phyloP scores from a whole-genome alignment of 2,888 invertebrate genomes.

The Tetropium fuscum region DNA sequence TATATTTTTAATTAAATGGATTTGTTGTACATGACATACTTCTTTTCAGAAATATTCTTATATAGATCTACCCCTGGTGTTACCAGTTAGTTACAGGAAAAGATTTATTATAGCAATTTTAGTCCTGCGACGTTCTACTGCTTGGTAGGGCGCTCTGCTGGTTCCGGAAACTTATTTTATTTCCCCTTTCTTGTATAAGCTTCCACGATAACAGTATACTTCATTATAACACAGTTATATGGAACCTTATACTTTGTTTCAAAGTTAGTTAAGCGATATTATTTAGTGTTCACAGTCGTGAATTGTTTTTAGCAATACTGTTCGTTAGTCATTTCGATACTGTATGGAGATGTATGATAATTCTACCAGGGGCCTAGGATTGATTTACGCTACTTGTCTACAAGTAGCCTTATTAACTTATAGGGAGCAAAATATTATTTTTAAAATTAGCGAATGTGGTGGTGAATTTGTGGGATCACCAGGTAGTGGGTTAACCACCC shows the following conservation, averaged over 20 bases:
- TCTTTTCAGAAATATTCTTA: constrained; percentile 12
- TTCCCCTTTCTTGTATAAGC: constrained; percentile 26
- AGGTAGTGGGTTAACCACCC: too few relatives aligned
- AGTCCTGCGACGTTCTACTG: constrained; percentile 22
- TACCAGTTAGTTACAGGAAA: constrained; percentile 25
- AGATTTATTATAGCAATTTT: constrained; percentile 26
- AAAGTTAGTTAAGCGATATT: constrained; percentile 21
- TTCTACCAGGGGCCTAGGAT: too few relatives aligned
- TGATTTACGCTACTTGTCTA: too few relatives aligned
- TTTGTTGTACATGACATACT: background rate
- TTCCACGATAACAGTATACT: constrained; percentile 25
- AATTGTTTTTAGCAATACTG: too few relatives aligned
- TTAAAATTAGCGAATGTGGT: too few relatives aligned
- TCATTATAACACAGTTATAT: constrained; percentile 20
- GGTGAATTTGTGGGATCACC: too few relatives aligned
- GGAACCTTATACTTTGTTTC: constrained; percentile 21
- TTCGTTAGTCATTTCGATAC: too few relatives aligned
- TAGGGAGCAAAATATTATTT: too few relatives aligned
- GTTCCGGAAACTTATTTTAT: constrained; percentile 29
- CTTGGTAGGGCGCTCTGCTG: constrained; percentile 20
- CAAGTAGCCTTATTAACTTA: too few relatives aligned
- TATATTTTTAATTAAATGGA: background rate
- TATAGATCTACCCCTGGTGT: constrained; percentile 14
- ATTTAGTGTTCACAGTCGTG: constrained; percentile 2
- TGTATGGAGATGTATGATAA: too few relatives aligned